Conservation (phyloP, 2,888 invertebrate species). For the Nasonovia ribisnigri region DNA sequence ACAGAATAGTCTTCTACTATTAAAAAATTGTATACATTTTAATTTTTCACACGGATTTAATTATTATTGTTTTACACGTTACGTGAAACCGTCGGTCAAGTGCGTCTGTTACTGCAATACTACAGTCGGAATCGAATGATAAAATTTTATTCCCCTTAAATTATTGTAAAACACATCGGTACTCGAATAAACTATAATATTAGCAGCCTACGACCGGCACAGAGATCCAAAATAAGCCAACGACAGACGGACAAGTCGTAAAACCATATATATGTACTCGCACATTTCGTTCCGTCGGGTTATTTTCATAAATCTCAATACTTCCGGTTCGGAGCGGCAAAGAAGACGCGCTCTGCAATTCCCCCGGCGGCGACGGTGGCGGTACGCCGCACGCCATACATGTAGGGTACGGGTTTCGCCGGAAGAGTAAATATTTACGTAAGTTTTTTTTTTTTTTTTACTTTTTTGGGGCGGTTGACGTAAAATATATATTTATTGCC, state of each 20-base stretch:
- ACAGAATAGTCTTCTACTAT: neutral
- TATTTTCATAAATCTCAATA: conserved; percentile 62
- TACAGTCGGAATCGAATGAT: neutral
- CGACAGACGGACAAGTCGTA: conserved; percentile 14
- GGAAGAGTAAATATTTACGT: conserved; percentile 34
- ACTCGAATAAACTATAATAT: conserved; percentile 2
- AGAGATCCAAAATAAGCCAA: neutral
- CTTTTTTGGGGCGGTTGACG: neutral
- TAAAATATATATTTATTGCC: conserved; percentile 47
- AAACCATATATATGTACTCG: neutral
- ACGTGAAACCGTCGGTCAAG: neutral
- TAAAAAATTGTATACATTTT: neutral
- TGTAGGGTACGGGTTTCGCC: neutral
- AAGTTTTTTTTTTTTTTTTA: neutral
- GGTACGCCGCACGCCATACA: neutral
- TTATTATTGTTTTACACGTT: neutral
- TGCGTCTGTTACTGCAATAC: neutral
- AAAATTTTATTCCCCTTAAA: neutral
- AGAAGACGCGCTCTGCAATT: neutral
- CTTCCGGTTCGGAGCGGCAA: neutral
- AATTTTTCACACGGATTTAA: neutral
- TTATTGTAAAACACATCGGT: neutral
- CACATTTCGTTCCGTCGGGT: conserved; percentile 1
- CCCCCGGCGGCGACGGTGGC: conserved; percentile 5
- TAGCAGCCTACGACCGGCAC: neutral